Evolutionary conservation across 2,113 vertebrate species (phyloP), one percentile per base, ranked within the genome.

Genomic region (Cryptotis parvus): DNA sequence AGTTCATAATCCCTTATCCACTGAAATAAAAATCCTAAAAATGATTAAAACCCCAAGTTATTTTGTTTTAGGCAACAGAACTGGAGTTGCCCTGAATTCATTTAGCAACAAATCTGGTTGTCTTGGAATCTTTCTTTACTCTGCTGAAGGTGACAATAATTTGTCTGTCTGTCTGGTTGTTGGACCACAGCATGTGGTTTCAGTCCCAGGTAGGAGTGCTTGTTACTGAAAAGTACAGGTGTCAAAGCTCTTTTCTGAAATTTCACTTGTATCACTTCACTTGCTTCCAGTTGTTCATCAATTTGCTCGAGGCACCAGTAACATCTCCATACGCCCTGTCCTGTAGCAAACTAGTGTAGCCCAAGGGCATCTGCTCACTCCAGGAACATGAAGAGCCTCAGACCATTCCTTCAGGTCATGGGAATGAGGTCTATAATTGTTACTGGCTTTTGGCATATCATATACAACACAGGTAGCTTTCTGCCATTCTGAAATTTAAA

Each of bases 11-110:
- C 49, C 3, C 26, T 87, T 80, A 61, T 11, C 41, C 45, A 33
- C 27, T 72, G 12, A 70, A 77, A 16, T 89, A 35, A 77, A 49
- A 87, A 76, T 43, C 39, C 49, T 12, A 15, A 49, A 92, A 80
- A 26, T 72, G 8, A 84, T 35, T 77, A 35, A 45, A 80, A 92
- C 43, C 79, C 14, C 27, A 20, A 33, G 66, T 10, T 52, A 31
- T 82, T 89, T 86, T 52, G 4, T 80, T 92, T 84, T 29, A 41
- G 65, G 35, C 49, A 20, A 61, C 24, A 84, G 89, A 87, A 74
- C 10, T 24, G 75, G 35, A 82, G 41, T 9, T 78, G 9, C 41
- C n/a, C 49, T 76, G 75, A 70, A 37, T 20, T 83, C 68, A 70
- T 55, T 52, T 73, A 39, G 27, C 24, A 52, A 29, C 26, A 76